Evolutionary conservation across 2,888 invertebrate genomes (phyloP).

Genomic region (Lamellibrachia satsuma): DNA sequence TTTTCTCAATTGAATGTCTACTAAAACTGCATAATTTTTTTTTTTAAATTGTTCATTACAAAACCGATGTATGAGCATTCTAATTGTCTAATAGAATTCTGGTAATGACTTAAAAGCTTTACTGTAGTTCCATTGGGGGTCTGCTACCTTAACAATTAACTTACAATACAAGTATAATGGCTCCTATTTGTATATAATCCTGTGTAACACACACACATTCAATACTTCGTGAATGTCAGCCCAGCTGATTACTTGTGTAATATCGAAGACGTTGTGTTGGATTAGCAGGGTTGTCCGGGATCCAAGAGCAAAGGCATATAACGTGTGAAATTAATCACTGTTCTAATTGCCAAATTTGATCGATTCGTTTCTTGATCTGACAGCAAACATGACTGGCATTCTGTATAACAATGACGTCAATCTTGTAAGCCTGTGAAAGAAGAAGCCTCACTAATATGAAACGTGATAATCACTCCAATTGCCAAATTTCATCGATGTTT

Average conservation of each 20-base stretch:
- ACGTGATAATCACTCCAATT: too few species aligned
- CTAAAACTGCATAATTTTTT: too few species aligned
- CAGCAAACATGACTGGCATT: not conserved
- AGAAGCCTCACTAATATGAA: not conserved
- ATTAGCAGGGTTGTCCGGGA: not conserved
- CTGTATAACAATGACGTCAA: not conserved
- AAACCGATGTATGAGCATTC: too few species aligned
- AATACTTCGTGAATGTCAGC: not conserved
- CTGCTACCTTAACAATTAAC: too few species aligned
- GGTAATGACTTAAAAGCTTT: too few species aligned
- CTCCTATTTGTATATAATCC: too few species aligned
- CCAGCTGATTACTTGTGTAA: not conserved
- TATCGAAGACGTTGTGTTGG: not conserved
- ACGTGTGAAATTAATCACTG: not conserved
- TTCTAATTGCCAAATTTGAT: not conserved
- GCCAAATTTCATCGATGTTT: too few species aligned
- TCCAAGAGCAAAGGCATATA: not conserved
- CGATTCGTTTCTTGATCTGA: not conserved
- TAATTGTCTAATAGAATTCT: too few species aligned
- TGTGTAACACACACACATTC: not conserved
- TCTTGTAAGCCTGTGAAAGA: not conserved
- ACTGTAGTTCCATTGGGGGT: too few species aligned
- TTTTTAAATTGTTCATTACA: too few species aligned
- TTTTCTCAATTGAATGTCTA: too few species aligned
- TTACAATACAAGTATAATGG: too few species aligned